Evolutionary conservation across 2,888 invertebrate genomes (phyloP).

Genomic region (Tanaodytes sp.): DNA sequence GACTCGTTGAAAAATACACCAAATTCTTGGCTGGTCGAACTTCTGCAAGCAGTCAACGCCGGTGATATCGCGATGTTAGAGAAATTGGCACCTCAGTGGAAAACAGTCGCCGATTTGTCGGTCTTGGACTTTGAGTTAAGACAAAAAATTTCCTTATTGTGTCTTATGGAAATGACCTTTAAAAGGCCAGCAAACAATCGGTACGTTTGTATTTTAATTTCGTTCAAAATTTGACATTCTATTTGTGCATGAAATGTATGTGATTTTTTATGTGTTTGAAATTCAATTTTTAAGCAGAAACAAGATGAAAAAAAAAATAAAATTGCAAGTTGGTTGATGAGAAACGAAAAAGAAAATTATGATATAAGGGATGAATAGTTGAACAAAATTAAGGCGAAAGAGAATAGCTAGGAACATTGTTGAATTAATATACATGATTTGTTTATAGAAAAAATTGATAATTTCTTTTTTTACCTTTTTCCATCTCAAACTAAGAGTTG

Average conservation of each 20-base stretch:
- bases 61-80: conserved; percentile 85
- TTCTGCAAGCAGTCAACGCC: conserved; percentile 88
- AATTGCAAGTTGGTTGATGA: too few relatives aligned
- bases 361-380: too few relatives aligned
- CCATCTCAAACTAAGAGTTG: too few relatives aligned
- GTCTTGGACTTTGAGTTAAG: conserved; percentile 86
- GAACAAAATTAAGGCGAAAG: too few relatives aligned
- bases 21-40: conserved; percentile 90
- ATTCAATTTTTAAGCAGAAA: too few relatives aligned
- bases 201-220: conserved; percentile 49
- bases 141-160: conserved; percentile 94
- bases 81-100: conserved; percentile 82
- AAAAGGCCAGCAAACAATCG: conserved; percentile 91
- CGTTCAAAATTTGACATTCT: neutral
- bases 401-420: too few relatives aligned
- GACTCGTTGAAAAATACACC: conserved; percentile 85
- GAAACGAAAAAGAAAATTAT: too few relatives aligned
- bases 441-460: too few relatives aligned
- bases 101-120: conserved; percentile 86
- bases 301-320: too few relatives aligned
- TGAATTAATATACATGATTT: too few relatives aligned
- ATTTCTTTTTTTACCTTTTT: too few relatives aligned
- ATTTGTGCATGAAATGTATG: neutral
- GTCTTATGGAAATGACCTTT: conserved; percentile 99
- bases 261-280: conserved; percentile 1